Evolutionary conservation across 2,113 vertebrate genomes (phyloP).

Genomic region (Calidris pygmaea): DNA sequence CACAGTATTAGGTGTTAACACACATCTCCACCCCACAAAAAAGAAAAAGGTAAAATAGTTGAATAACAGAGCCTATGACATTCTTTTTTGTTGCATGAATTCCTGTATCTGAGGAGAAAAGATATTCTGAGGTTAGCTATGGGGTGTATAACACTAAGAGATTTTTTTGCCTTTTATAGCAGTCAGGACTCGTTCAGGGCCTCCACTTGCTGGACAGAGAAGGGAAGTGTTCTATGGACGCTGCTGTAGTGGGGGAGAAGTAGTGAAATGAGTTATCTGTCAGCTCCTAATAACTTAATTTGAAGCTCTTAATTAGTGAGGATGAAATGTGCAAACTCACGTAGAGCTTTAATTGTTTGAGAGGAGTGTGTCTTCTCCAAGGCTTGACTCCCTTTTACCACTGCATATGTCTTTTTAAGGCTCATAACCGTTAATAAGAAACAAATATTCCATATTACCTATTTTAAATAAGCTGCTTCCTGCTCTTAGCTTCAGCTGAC

Average conservation of each 20-base stretch:
- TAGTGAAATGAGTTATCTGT: not conserved
- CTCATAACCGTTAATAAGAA: not conserved
- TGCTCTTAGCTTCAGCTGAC: not conserved
- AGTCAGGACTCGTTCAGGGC: slow-evolving; percentile 33
- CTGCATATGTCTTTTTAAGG: not conserved
- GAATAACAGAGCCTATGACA: not conserved
- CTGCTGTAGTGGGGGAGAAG: not conserved
- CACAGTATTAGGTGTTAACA: not conserved
- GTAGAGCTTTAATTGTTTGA: not conserved
- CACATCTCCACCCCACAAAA: too few relatives aligned
- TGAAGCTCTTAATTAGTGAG: not conserved
- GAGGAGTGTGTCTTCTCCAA: not conserved
- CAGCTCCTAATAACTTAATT: slow-evolving; percentile 13
- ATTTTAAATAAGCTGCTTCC: not conserved
- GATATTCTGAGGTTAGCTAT: slow-evolving; percentile 18
- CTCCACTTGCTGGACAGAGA: slow-evolving; percentile 45
- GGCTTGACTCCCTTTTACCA: not conserved
- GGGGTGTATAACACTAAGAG: slow-evolving; percentile 24
- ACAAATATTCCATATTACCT: not conserved
- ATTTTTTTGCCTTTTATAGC: slow-evolving; percentile 70
- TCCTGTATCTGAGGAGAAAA: not conserved
- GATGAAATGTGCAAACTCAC: not conserved
- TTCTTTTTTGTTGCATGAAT: not conserved
- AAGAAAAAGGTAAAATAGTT: not conserved
- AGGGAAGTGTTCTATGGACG: not conserved